Evolutionary conservation across 2,888 invertebrate genomes (phyloP).

Genomic region (Scaptodrosophila latifasciaeformis): DNA sequence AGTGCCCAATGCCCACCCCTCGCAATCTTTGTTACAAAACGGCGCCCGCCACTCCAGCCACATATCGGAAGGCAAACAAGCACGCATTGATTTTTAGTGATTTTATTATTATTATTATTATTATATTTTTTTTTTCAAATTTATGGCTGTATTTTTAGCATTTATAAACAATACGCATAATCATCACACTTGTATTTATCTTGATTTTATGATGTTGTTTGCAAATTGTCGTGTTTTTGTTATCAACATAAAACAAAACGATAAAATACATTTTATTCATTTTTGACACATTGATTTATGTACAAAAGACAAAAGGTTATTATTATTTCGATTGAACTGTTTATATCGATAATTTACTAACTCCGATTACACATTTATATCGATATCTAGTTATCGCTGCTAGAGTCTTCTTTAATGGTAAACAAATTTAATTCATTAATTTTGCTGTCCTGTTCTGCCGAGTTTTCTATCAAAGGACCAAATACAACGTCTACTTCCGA

Average conservation of each 20-base stretch:
- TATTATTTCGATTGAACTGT: not conserved
- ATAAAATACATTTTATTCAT: constrained; percentile 11
- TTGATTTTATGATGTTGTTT: constrained; percentile 55
- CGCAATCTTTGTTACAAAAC: not conserved
- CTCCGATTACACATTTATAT: not conserved
- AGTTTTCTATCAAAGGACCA: constrained; percentile 26
- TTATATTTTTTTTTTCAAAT: not conserved
- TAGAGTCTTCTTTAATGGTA: not conserved
- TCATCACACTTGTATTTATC: constrained; percentile 2
- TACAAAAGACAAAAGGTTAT: not conserved
- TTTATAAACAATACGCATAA: constrained; percentile 38
- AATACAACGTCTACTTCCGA: constrained; percentile 20
- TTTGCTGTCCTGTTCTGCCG: not conserved
- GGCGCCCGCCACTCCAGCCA: not conserved
- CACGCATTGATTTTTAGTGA: not conserved
- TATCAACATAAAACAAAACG: constrained; percentile 25
- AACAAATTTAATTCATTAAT: constrained; percentile 31
- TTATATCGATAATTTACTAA: not conserved
- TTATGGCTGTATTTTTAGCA: constrained; percentile 15
- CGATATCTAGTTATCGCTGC: not conserved
- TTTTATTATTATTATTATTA: too few relatives aligned
- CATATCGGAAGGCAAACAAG: constrained; percentile 8
- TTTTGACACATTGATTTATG: constrained; percentile 26
- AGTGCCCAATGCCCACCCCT: not conserved
- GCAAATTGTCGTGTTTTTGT: constrained; percentile 49